Evolutionary conservation across 2,797 vertebrate genomes (phyloP), one percentile per base, ranked within the genome.

Genomic region (Ceryle rudis): DNA sequence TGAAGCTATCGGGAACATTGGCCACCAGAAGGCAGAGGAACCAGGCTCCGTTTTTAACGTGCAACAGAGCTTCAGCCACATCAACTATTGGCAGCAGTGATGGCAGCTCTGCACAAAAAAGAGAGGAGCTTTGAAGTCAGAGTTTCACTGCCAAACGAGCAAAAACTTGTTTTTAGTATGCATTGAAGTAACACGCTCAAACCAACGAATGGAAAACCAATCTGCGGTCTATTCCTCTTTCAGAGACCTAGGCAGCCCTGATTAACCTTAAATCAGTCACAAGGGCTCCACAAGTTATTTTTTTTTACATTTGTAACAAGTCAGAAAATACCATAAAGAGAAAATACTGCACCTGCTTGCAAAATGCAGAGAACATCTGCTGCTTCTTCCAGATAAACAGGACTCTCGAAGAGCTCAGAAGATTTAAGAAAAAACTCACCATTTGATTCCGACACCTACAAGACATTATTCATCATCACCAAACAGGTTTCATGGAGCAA

Each of bases 1-100:
- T 99, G 97, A 99, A 99, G 97, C 99, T 99, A 98, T 99, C 99
- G 3, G 99, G 99, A 92, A 99, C 99, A 16, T 99, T 99, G 95
- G 99, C 99, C 81, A 99, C 99, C 88, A 99, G 97, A 31, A 99
- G 98, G 97, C 99, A 99, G 72, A 99, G 98, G 97, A 99, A 99
- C 99, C 99, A 99, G 95, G 99, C 98, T 55, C 99, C 99, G 1
- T 99, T 99, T 55, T 99, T 99, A 81, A 99, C 98, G 2, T 99
- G 99, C 31, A 99, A 97, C 96, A 99, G 97, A 77, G 99, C 99
- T 95, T 99, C 99, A 1, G 99, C 99, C 86, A 99, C 99, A 23
- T 99, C 99, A 41, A 99, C 98, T n/a, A 99, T 99, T 1, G 99
- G 99, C 95, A 99, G 97, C 94, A 99, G 96, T 1, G 99, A 99